Conservation (phyloP, 2,797 vertebrate genomes). For the Sebastes taczanowskii region DNA sequence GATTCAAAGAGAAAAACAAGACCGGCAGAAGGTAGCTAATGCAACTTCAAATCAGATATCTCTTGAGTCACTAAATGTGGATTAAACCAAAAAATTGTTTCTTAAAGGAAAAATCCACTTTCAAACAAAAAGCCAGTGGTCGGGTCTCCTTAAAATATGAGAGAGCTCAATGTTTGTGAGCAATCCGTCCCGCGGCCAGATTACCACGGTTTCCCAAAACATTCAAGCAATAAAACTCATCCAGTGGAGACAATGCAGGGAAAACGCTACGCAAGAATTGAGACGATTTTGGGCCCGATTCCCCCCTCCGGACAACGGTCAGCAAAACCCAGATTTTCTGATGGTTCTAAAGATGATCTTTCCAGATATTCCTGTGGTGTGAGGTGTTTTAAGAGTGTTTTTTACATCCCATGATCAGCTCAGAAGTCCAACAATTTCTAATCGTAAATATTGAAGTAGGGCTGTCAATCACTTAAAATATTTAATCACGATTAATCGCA, state of each 20-base stretch:
- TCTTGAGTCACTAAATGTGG: conserved; percentile 9
- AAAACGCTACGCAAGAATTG: too few species aligned
- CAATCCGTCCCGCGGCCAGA: conserved; percentile 4
- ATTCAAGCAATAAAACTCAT: conserved; percentile 27
- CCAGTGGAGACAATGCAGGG: not conserved
- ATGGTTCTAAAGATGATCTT: too few species aligned
- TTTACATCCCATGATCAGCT: too few species aligned
- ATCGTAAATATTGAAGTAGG: too few species aligned
- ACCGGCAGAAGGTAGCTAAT: conserved; percentile 12
- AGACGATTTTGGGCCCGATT: fast-evolving
- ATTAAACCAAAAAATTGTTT: not conserved
- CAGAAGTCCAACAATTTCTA: too few species aligned
- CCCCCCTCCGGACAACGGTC: too few species aligned
- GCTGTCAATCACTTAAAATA: too few species aligned
- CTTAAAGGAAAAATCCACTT: not conserved
- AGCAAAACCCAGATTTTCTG: too few species aligned
- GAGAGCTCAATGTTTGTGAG: conserved; percentile 7
- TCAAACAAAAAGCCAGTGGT: conserved; percentile 6
- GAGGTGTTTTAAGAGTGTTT: too few species aligned
- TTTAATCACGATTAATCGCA: too few species aligned
- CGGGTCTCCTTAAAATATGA: not conserved
- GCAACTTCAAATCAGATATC: conserved; percentile 22
- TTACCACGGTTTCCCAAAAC: not conserved
- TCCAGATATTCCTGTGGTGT: too few species aligned
- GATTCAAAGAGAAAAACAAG: not conserved